Conservation (phyloP, 1,140 invertebrate species). For the Temnothorax nylanderi region DNA sequence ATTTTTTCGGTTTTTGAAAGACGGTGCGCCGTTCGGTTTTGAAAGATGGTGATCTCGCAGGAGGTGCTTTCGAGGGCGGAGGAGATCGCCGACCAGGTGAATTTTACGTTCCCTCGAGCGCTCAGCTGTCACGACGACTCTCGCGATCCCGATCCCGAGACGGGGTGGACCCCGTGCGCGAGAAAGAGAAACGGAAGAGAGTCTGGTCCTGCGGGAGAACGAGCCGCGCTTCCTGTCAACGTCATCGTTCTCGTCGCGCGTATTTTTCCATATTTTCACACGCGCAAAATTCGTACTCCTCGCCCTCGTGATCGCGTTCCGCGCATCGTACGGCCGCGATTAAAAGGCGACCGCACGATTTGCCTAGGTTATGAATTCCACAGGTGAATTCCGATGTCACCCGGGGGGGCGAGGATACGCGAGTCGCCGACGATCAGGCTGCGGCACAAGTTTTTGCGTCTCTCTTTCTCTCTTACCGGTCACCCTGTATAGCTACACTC, state of each 20-base stretch:
- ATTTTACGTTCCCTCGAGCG: conserved; percentile 58
- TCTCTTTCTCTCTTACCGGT: neutral
- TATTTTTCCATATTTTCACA: conserved; percentile 52
- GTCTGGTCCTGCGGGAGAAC: neutral
- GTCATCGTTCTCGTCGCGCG: conserved; percentile 67
- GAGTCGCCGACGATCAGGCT: neutral
- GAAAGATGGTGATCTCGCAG: conserved; percentile 92
- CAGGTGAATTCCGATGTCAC: neutral
- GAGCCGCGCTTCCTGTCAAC: conserved; percentile 74
- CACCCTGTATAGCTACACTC: neutral
- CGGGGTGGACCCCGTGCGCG: no score
- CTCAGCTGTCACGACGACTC: neutral
- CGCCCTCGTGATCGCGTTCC: neutral
- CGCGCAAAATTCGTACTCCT: neutral
- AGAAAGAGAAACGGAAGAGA: neutral
- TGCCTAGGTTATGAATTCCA: conserved; percentile 47
- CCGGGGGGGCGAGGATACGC: no score
- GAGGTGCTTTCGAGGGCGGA: conserved; percentile 96
- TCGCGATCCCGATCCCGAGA: neutral
- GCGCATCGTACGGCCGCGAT: neutral
- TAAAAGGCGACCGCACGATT: no score
- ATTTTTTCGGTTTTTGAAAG: conserved; percentile 82
- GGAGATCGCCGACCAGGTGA: conserved; percentile 97
- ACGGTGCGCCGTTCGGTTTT: conserved; percentile 76
- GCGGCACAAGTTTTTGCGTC: neutral